Percentiles rank a stretch among this genome's conserved stretches.
phyloP scores from a whole-genome alignment of 1,140 invertebrate species.

The Drusus annulatus region DNA sequence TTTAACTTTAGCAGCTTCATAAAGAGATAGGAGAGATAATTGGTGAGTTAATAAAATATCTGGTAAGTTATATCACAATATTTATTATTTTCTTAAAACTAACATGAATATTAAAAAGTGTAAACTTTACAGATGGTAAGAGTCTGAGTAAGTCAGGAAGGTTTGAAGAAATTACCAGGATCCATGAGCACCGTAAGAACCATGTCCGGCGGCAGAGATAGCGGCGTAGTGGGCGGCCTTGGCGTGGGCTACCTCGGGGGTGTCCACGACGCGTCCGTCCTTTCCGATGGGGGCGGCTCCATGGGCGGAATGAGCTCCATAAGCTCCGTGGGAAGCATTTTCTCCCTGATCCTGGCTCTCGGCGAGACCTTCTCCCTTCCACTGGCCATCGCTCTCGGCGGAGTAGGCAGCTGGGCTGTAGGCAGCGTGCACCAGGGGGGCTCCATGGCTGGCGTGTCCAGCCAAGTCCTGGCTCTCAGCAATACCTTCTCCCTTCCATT shows the following conservation, averaged over 20 bases:
- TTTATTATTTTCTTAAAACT: no score
- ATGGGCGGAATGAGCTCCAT: not conserved
- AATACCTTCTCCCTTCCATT: constrained; percentile 53
- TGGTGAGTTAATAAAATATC: no score
- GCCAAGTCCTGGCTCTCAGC: constrained; percentile 50
- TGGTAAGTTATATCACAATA: no score
- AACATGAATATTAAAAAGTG: no score
- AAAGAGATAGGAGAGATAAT: no score
- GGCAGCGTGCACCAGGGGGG: constrained; percentile 15
- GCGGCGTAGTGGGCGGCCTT: constrained; percentile 69
- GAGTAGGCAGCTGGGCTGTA: constrained; percentile 59
- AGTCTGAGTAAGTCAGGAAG: no score
- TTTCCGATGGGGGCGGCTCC: constrained; percentile 59
- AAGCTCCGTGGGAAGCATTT: no score
- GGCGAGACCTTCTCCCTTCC: constrained; percentile 47
- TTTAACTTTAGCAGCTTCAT: no score
- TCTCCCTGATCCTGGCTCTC: constrained; percentile 45
- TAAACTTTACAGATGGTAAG: no score
- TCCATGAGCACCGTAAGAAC: constrained; percentile 13
- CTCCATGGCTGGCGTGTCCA: not conserved
- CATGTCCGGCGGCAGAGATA: constrained; percentile 57
- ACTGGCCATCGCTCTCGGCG: constrained; percentile 40
- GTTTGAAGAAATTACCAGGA: constrained; percentile 7
- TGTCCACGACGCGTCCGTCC: constrained; percentile 65
- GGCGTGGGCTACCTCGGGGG: constrained; percentile 69